phyloP scores from a whole-genome alignment of 2,888 invertebrate species.

The Mesoligia furuncula region DNA sequence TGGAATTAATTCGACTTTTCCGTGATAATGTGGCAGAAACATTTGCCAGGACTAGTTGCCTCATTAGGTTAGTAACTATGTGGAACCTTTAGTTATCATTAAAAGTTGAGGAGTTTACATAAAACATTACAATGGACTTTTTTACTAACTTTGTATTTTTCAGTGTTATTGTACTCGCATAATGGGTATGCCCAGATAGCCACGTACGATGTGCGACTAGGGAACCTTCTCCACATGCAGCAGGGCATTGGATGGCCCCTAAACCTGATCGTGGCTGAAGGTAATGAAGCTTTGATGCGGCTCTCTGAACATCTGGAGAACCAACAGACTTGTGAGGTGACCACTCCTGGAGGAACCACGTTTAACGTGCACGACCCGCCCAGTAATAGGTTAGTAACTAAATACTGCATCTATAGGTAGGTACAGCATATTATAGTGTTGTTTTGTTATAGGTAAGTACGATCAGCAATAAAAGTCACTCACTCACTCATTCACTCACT shows the following conservation, averaged over 20 bases:
- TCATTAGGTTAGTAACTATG: slow-evolving; percentile 42
- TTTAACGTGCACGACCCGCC: slow-evolving; percentile 77
- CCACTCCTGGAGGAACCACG: slow-evolving; percentile 75
- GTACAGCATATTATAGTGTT: background rate
- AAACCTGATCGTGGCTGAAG: slow-evolving; percentile 74
- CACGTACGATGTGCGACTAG: slow-evolving; percentile 70
- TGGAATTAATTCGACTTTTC: background rate
- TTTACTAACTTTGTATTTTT: slow-evolving; percentile 23
- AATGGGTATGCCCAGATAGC: slow-evolving; percentile 58
- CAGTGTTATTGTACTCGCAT: slow-evolving; percentile 59
- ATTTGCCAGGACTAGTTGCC: slow-evolving; percentile 6
- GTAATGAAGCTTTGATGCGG: slow-evolving; percentile 81
- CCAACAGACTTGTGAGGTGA: slow-evolving; percentile 75
- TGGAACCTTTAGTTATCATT: background rate
- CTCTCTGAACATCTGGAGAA: slow-evolving; percentile 71
- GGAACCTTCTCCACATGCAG: slow-evolving; percentile 79
- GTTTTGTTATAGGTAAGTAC: background rate
- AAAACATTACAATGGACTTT: background rate
- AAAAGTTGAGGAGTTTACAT: background rate
- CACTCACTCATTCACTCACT: no score
- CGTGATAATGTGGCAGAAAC: slow-evolving; percentile 32
- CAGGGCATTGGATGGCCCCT: slow-evolving; percentile 83
- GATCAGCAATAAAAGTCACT: background rate
- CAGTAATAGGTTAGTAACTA: slow-evolving; percentile 74
- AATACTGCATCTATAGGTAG: slow-evolving; percentile 8